phyloP scores from a whole-genome alignment of 1,140 invertebrate species.

The Thaumetopoea pityocampa region DNA sequence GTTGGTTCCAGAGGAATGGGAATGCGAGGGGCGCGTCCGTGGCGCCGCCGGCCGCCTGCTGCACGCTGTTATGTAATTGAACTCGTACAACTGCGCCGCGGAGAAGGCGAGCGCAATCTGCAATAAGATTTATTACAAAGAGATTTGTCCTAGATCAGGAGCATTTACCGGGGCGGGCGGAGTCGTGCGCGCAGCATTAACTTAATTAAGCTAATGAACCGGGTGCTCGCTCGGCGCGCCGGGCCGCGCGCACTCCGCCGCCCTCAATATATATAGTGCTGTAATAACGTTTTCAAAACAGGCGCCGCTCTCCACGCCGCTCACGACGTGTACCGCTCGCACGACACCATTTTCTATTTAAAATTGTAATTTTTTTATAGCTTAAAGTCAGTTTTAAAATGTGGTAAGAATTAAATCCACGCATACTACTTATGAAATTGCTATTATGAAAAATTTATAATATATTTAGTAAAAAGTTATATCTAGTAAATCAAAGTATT shows the following conservation, averaged over 20 bases:
- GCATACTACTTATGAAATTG: too few relatives aligned
- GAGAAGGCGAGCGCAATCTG: conserved; percentile 33
- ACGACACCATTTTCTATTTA: too few relatives aligned
- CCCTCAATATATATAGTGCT: background rate
- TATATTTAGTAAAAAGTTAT: too few relatives aligned
- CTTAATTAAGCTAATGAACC: conserved; percentile 44
- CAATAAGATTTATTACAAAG: conserved; percentile 33
- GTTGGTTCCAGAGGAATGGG: conserved; percentile 1
- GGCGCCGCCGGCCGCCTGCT: conserved; percentile 6
- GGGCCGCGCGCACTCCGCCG: background rate
- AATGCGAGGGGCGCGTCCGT: background rate
- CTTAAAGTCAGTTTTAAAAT: too few relatives aligned
- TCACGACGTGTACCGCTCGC: too few relatives aligned
- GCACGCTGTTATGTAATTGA: conserved; percentile 35
- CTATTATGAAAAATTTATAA: too few relatives aligned
- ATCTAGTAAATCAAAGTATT: too few relatives aligned
- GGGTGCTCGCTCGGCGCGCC: conserved; percentile 1
- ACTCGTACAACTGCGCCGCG: conserved; percentile 33
- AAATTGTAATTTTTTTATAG: too few relatives aligned
- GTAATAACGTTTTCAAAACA: too few relatives aligned
- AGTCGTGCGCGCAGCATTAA: conserved; percentile 22
- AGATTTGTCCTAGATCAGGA: conserved; percentile 27
- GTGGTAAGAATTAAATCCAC: too few relatives aligned
- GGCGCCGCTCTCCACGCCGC: too few relatives aligned
- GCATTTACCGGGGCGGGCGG: conserved; percentile 23